Evolutionary conservation across 1,140 invertebrate genomes (phyloP), one percentile per base, ranked within the genome.

Genomic region (Cheumatopsyche charites): DNA sequence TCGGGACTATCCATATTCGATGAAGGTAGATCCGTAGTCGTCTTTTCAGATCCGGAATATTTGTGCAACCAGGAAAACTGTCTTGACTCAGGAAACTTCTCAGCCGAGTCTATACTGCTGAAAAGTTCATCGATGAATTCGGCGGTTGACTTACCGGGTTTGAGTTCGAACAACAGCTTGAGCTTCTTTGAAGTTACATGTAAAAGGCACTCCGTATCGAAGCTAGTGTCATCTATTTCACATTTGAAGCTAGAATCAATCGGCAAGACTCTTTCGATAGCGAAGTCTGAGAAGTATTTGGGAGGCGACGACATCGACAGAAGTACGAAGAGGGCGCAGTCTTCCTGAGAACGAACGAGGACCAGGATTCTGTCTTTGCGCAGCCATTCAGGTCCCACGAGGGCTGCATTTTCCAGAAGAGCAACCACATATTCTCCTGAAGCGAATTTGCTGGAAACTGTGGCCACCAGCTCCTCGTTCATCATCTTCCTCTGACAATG

Each of bases 241-340:
- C 89, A 93, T 79, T 88, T 88, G 81, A 93, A 92, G 76, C 88
- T 87, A 74, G 87, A 85, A 82, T 92, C 88, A 62, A 94, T 88
- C n/a, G 91, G 90, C 75, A 93, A 82, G 47, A 90, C 86, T 78
- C 87, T 87, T 81, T 92, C 91, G 78, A 92, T 86, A 9, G 87
- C 87, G 72, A 93, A 81, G 81, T 92, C 91, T 19, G 87, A 88
- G 70, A 90, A 88, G 21, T 86, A 86, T 80, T 85, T 86, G 11
- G 90, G 90, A 75, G 88, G 87, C 75, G 81, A 82, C 71, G 80
- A 81, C 67, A 82, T 82, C 36, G 82, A 81, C 70, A 81, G 68
- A 0, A 76, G 45, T 0, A 74, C 65, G 76, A 85, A 84, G 66
- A 85, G 80, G 25, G 82, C 82, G 78, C 83, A 84, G 78, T 84